Evolutionary conservation across 2,888 invertebrate species (phyloP), one percentile per base, ranked within the genome.

Genomic region (Drosophila ezoana): DNA sequence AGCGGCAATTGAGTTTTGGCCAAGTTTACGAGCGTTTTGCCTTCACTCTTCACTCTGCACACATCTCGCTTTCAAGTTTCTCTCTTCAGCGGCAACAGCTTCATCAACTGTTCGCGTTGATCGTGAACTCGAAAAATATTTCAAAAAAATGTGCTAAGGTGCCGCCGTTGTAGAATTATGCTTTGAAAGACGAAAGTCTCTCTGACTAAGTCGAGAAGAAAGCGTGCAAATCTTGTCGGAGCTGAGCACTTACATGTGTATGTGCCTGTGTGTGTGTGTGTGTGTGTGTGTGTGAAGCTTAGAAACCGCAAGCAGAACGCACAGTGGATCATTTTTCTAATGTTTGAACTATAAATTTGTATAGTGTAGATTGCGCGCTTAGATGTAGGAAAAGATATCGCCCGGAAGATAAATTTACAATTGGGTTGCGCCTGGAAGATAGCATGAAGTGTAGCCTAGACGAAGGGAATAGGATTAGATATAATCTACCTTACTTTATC

Each of bases 71-170:
- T 16, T 37, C 41, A 18, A 5, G 35, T 35, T 23, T 37, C 11
- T 47, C 35, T 48, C 13, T 41, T 62, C 35, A 45, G 65, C 44
- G 41, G 48, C 61, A 44, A 14, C 37, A 51, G 4, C 20, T 20
- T 62, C 41, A 38, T 59, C 23, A 37, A 37, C 52, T 79, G 49
- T 63, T 69, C 53, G 40, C 51, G 35, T 66, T 80, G 80, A 80
- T 84, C 84, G 72, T 82, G 78, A 87, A 77, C 87, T 82, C 72
- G 44, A 75, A 81, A 82, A 75, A 64, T 58, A 72, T 81, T 72
- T 77, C 5, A 63, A 67, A 87, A 87, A 28, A 76, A 87, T 82
- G 81, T 82, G 87, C 75, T 78, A 83, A 87, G 72, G 72, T 68
- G 81, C 67, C 72, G 54, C 56, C 40, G 67, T 38, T 60, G 60